Evolutionary conservation across 2,888 invertebrate species (phyloP), one percentile per base, ranked within the genome.

Genomic region (Nemapogon koenigi): DNA sequence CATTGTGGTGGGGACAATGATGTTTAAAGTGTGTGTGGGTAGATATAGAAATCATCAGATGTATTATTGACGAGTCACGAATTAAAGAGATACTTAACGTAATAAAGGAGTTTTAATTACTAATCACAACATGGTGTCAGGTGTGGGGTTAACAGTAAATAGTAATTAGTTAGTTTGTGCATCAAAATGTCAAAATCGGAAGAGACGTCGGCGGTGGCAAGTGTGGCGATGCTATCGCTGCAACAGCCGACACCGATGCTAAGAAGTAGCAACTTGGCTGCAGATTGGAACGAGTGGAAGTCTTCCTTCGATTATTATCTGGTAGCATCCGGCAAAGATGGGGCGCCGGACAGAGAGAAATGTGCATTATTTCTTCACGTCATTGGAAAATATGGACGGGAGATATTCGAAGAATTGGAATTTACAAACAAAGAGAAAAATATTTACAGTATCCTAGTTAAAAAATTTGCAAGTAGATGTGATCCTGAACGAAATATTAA

Each of bases 311-410:
- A 36, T 36, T 36, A 16, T 16, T 36, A 36, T 36, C 28, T 36
- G 17, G 3, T 26, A 15, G 37, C 37, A 2, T 37, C 29, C 10
- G 37, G 37, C 7, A n/a, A 15, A 2, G 37, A 37, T 3, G 8
- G 11, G 14, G 37, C 37, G 3, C 6, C 29, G 2, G 14, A 11
- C 14, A 28, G 19, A 11, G 37, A 37, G 17, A 37, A 19, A 17
- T 28, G 17, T 29, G 37, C 47, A 7, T 35, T 48, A 31, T 46
- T 50, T 11, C 27, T 50, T 15, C 47, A 47, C 16, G 29, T 43
- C 2, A 48, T 50, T 16, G 50, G 47, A 1, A 42, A 43, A 35
- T 30, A 26, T 10, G 41, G 43, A 10, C 38, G 41, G 2, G 41
- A 46, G 16, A 30, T 46, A 3, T 43, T 39, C n/a, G 39, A 46